A percentile compares a stretch with the other conserved stretches of the same genome.
phyloP scores from a whole-genome alignment of 2,113 vertebrate genomes.

The Clarias gariepinus region DNA sequence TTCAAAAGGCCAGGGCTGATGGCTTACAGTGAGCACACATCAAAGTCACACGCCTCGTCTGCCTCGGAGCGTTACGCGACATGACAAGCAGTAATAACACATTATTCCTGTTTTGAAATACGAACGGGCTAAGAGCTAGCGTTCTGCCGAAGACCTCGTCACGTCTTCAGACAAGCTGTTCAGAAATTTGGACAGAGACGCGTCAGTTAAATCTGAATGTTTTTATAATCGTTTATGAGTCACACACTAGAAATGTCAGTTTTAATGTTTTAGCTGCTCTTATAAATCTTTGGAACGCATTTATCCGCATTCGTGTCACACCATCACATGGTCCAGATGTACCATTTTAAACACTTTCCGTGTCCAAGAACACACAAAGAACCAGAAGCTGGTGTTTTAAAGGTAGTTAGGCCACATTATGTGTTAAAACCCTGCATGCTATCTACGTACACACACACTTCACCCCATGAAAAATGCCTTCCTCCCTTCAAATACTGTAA shows the following conservation, averaged over 20 bases:
- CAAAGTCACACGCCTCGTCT: conserved; percentile 36
- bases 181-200: neutral
- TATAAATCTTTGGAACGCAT: neutral
- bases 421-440: neutral
- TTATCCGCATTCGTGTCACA: neutral
- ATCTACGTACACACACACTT: neutral
- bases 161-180: neutral
- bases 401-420: neutral
- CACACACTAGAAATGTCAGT: neutral
- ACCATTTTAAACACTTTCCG: neutral
- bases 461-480: neutral
- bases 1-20: conserved; percentile 39
- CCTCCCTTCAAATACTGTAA: neutral
- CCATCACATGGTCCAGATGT: neutral
- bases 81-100: conserved; percentile 32
- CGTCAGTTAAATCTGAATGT: neutral
- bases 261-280: neutral
- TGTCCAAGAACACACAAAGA: neutral
- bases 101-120: conserved; percentile 37
- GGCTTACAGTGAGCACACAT: conserved; percentile 33
- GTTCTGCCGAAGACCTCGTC: conserved; percentile 28
- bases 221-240: neutral
- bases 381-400: neutral
- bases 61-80: conserved; percentile 27
- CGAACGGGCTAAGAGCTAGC: conserved; percentile 17